A percentile compares a stretch with the other conserved stretches of the same genome.
phyloP scores from a whole-genome alignment of 1,140 invertebrate genomes.

The Episyrphus balteatus region DNA sequence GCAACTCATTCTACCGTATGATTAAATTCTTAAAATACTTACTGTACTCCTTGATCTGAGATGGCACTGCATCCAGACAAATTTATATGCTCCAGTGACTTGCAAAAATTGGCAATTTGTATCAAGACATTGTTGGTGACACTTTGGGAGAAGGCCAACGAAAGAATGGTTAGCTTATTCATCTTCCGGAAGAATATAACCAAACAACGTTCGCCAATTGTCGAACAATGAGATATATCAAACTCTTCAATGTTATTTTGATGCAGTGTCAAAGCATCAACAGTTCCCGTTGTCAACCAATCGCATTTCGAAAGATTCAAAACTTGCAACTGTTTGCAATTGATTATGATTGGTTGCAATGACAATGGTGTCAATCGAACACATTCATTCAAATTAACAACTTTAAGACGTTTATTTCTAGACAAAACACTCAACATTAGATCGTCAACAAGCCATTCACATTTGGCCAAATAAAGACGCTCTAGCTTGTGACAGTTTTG shows the following conservation, averaged over 20 bases:
- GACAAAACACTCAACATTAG: conserved; percentile 41
- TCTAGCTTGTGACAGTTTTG: conserved; percentile 38
- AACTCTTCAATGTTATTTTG: conserved; percentile 42
- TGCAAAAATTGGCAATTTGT: conserved; percentile 42
- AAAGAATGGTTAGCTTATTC: conserved; percentile 39
- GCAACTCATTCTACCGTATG: no score
- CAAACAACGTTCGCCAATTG: conserved; percentile 43
- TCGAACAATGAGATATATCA: conserved; percentile 42
- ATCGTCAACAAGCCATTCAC: conserved; percentile 38
- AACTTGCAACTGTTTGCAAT: conserved; percentile 40
- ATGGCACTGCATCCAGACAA: conserved; percentile 42
- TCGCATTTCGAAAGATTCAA: conserved; percentile 42
- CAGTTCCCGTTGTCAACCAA: conserved; percentile 45
- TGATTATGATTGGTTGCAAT: conserved; percentile 44
- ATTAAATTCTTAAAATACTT: conserved; percentile 12
- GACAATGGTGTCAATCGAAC: conserved; percentile 42
- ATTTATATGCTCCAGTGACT: conserved; percentile 41
- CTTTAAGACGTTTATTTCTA: conserved; percentile 37
- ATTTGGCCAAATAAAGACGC: conserved; percentile 40
- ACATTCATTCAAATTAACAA: conserved; percentile 44
- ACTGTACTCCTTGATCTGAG: conserved; percentile 46
- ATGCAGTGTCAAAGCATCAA: conserved; percentile 44
- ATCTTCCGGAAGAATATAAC: conserved; percentile 46
- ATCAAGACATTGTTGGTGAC: conserved; percentile 43
- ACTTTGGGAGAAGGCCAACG: conserved; percentile 42